Conservation (phyloP, 2,888 invertebrate genomes). For the Bellardia pandia region DNA sequence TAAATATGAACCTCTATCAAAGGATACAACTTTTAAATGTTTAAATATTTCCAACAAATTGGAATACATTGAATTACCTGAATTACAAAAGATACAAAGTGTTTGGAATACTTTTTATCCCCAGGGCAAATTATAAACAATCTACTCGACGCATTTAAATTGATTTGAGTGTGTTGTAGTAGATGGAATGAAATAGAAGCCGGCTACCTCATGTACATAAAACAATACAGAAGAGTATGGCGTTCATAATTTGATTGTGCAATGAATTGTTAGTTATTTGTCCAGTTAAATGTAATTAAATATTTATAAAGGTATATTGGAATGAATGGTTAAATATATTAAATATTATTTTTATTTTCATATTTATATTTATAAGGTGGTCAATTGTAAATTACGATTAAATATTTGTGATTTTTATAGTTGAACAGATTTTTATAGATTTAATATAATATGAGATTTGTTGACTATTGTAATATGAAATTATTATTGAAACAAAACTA, state of each 20-base stretch:
- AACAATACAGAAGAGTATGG: background rate
- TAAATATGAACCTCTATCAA: constrained; percentile 76
- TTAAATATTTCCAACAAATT: constrained; percentile 80
- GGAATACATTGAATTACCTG: constrained; percentile 79
- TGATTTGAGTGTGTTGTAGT: background rate
- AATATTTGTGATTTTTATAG: background rate
- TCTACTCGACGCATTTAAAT: background rate
- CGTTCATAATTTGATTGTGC: constrained; percentile 21
- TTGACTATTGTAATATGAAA: background rate
- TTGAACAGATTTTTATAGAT: background rate
- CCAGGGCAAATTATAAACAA: constrained; percentile 75
- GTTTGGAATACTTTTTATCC: constrained; percentile 81
- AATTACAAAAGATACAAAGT: constrained; percentile 77
- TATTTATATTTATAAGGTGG: constrained; percentile 3
- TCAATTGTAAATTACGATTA: constrained; percentile 25
- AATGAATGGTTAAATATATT: constrained; percentile 16
- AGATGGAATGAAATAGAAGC: constrained; percentile 28
- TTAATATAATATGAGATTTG: background rate
- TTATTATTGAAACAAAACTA: constrained; percentile 1
- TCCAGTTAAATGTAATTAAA: constrained; percentile 33
- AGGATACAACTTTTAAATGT: constrained; percentile 76
- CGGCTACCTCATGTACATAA: constrained; percentile 71
- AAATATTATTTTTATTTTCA: constrained; percentile 6
- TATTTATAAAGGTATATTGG: constrained; percentile 51
- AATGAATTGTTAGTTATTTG: constrained; percentile 34